Evolutionary conservation across 2,797 vertebrate species (phyloP).

Genomic region (Cossypha caffra): DNA sequence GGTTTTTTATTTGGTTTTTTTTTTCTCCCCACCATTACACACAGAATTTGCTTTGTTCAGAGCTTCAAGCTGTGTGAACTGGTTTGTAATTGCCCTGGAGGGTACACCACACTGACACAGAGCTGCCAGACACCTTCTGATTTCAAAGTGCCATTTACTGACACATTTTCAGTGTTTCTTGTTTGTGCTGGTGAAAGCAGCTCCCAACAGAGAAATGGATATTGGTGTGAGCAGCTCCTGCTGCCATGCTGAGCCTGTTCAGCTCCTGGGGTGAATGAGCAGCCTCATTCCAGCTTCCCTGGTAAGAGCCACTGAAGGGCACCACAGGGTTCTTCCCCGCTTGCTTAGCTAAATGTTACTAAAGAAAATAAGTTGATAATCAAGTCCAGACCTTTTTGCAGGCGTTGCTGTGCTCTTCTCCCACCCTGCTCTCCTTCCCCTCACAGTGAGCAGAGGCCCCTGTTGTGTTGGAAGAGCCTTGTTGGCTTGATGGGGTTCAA

Average conservation of each 20-base stretch:
- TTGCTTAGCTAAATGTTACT: neutral
- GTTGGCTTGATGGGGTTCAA: neutral
- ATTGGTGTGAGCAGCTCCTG: neutral
- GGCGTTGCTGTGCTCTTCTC: neutral
- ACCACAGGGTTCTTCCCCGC: neutral
- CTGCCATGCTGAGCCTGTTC: neutral
- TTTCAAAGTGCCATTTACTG: neutral
- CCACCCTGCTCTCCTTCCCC: neutral
- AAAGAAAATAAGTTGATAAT: constrained; percentile 34
- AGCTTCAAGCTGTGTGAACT: neutral
- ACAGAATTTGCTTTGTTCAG: neutral
- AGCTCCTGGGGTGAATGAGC: neutral
- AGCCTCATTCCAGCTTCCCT: neutral
- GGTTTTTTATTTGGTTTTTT: too few species aligned
- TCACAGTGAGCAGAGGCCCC: accelerated
- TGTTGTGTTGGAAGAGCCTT: neutral
- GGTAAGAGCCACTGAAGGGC: neutral
- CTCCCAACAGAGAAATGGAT: neutral
- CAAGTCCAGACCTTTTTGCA: constrained; percentile 14
- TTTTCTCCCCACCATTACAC: neutral
- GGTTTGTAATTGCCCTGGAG: neutral
- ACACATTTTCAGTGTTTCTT: neutral
- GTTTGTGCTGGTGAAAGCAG: neutral
- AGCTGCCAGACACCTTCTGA: neutral
- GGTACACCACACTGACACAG: neutral